Base-by-base conservation (phyloP, 2,888 invertebrate species). In the Frankliniella fusca region DNA sequence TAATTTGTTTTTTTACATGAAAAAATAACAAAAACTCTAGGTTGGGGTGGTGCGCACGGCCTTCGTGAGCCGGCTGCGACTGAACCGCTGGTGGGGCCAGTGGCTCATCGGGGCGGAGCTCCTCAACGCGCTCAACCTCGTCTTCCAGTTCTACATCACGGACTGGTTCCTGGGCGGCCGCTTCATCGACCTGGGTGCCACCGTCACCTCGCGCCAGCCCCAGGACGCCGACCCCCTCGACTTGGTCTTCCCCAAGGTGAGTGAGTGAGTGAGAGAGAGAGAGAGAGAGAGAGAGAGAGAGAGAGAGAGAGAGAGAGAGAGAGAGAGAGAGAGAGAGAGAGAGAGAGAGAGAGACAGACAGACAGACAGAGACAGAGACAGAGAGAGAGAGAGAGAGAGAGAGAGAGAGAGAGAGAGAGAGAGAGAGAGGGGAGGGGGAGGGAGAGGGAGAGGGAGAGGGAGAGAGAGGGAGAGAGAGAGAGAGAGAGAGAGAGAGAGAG, bases 231-330 rank as follows among this genome's bases (percentile, higher is more conserved):
- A 81, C 20, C 76, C 79, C 15, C 61, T 84, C n/a, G 84, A 85
- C 54, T 9, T 86, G n/a, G 86, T 84, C 3, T 84, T 84, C 82
- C 84, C 84, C n/a, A 84, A 84, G 80, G 70, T 54, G 15, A 11
- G 54, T 18, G 50, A 50, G 50, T 12, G 50, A 9, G 50, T 9
- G 50, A 12, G 50, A 50, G 50, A 50, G 10, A 50, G 50, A 50
- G 50, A 9, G 50, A 48, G 15, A 8, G 12, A 80, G n/a, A n/a
- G n/a, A n/a, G n/a, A n/a, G n/a, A n/a, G n/a, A n/a, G n/a, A n/a
- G n/a, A n/a, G n/a, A n/a, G n/a, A n/a, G n/a, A n/a, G n/a, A n/a
- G n/a, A n/a, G n/a, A n/a, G n/a, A n/a, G n/a, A n/a, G n/a, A n/a
- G n/a, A n/a, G n/a, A n/a, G n/a, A n/a, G n/a, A n/a, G n/a, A n/a